phyloP scores from a whole-genome alignment of 1,140 invertebrate species.

The Microplitis demolitor region DNA sequence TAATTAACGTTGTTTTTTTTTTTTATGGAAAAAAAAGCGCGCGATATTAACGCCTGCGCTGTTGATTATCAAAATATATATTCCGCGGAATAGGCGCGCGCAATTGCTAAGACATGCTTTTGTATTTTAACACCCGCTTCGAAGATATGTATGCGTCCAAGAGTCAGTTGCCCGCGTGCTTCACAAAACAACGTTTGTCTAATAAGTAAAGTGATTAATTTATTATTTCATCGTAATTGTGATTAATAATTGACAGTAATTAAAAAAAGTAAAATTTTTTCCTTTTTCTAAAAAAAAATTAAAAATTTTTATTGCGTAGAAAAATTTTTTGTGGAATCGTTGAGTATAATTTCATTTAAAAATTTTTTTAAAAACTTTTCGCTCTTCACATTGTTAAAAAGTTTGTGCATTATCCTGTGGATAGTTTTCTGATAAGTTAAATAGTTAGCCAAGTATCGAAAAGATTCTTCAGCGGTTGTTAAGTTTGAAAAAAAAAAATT shows the following conservation, averaged over 20 bases:
- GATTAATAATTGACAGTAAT: too few relatives aligned
- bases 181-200: not conserved
- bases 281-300: too few relatives aligned
- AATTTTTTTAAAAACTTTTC: too few relatives aligned
- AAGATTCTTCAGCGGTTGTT: not conserved
- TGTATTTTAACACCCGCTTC: not conserved
- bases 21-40: not conserved
- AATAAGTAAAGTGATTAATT: not conserved
- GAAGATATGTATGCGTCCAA: not conserved
- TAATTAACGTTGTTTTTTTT: too few relatives aligned
- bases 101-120: not conserved
- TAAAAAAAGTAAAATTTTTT: too few relatives aligned
- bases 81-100: not conserved
- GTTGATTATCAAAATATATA: not conserved
- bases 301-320: too few relatives aligned
- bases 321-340: too few relatives aligned
- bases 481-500: not conserved
- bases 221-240: too few relatives aligned
- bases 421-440: not conserved
- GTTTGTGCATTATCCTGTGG: not conserved
- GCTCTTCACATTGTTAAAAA: too few relatives aligned
- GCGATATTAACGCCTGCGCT: not conserved
- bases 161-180: not conserved
- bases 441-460: not conserved
- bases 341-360: too few relatives aligned